Conservation (phyloP, 2,113 vertebrate species). For the Hippocampus abdominalis region DNA sequence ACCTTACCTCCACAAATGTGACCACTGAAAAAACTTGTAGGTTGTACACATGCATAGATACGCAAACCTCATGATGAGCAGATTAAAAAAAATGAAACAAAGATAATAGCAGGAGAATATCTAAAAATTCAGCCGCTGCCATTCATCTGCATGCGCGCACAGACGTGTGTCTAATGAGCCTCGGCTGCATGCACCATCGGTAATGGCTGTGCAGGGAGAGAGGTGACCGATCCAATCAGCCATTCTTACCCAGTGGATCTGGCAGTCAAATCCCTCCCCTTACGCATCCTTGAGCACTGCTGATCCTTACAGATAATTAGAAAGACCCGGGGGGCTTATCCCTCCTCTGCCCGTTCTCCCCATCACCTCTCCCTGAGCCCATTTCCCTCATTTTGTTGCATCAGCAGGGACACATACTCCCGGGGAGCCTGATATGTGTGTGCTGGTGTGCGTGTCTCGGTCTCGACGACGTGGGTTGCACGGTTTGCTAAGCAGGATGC, state of each 20-base stretch:
- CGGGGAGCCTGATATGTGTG: background rate
- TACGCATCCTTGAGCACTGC: constrained; percentile 61
- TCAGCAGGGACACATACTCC: constrained; percentile 48
- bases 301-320: constrained; percentile 71
- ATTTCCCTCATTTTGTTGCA: constrained; percentile 42
- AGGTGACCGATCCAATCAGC: constrained; percentile 63
- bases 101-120: constrained; percentile 7
- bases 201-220: constrained; percentile 26
- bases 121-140: background rate
- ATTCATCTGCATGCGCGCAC: constrained; percentile 7
- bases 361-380: constrained; percentile 22
- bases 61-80: background rate
- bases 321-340: constrained; percentile 59
- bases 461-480: constrained; percentile 13
- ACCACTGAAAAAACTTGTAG: no score
- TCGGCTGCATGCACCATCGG: constrained; percentile 14
- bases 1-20: no score
- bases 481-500: constrained; percentile 47
- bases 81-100: background rate
- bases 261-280: constrained; percentile 52
- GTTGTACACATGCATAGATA: background rate
- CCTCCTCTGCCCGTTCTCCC: constrained; percentile 14
- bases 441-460: constrained; percentile 1
- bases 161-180: constrained; percentile 45
- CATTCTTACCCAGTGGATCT: constrained; percentile 46